phyloP scores from a whole-genome alignment of 2,797 vertebrate genomes.

The Jordanella pulchra region DNA sequence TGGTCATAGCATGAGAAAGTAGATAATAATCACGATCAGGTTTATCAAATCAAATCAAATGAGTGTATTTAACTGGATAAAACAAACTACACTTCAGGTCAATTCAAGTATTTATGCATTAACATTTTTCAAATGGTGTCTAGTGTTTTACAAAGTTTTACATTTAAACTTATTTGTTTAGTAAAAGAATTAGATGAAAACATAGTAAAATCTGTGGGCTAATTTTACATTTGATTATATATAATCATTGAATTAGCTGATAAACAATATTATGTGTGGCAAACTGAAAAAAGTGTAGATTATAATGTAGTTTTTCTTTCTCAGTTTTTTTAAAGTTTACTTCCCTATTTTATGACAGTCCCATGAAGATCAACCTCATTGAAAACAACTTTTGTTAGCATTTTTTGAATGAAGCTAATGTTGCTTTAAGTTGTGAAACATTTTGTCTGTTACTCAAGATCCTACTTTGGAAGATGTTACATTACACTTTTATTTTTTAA shows the following conservation, averaged over 20 bases:
- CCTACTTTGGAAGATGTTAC: background rate
- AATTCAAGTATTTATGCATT: background rate
- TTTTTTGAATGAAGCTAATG: background rate
- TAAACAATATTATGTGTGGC: background rate
- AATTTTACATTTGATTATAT: background rate
- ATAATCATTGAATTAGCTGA: background rate
- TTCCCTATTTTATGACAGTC: too few relatives aligned
- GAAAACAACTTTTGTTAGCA: background rate
- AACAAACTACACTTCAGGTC: background rate
- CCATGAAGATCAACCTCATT: background rate
- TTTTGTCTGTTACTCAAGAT: background rate
- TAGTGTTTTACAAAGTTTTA: background rate
- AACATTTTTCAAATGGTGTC: background rate
- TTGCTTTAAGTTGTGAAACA: background rate
- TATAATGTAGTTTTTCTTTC: too few relatives aligned
- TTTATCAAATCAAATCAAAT: background rate
- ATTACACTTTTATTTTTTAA: background rate
- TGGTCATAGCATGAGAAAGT: background rate
- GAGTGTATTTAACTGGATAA: background rate
- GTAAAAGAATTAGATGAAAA: background rate
- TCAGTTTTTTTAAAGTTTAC: too few relatives aligned
- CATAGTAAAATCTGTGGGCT: background rate
- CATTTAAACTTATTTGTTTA: background rate
- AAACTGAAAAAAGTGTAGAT: background rate
- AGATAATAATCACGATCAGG: background rate